Base-by-base conservation (phyloP, 2,797 vertebrate genomes). In the Centropyge bicolor region DNA sequence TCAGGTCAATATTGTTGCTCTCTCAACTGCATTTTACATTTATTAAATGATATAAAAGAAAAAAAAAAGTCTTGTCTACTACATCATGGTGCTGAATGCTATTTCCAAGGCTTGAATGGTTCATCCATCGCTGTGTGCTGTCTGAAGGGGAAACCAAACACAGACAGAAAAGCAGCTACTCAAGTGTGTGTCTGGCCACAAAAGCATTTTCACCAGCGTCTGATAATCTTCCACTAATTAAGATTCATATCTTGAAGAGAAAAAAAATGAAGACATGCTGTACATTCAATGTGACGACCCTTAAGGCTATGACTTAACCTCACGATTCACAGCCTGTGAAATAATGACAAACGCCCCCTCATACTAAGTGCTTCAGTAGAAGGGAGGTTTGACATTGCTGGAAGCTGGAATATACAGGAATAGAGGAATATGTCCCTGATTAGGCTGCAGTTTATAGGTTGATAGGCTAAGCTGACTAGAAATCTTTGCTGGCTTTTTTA, bases 211-310 rank as follows among this genome's bases (percentile, higher is more conserved):
- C 17, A 70, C 41, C 27, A 65, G 22, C 66, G 63, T 80, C 54
- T 77, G 67, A 85, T 76, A 57, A 65, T 52, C 65, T 51, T 54
- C 41, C 16, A 22, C 74, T 87, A 74, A 86, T 88, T 81, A 81
- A 73, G 64, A 64, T 60, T 65, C 35, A 41, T 59, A 78, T 71
- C 24, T 41, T 11, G 27, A 40, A 4, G n/a, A 1, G 17, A 31
- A 31, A 31, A 46, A 36, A 49, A 68, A 36, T 46, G 1, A 66
- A 68, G 57, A 79, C 22, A 8, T 55, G 35, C 35, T 45, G 49
- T 31, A 49, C 45, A 76, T 62, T 61, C 40, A 66, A 49, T 17
- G 16, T 5, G 16, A 67, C 20, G 4, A 62, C 52, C 40, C 82
- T 82, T 27, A 5, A 40, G 70, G 76, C 73, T 45, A 35, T 4